Evolutionary conservation across 2,797 vertebrate species (phyloP).

Genomic region (Hyperoplus lanceolatus): DNA sequence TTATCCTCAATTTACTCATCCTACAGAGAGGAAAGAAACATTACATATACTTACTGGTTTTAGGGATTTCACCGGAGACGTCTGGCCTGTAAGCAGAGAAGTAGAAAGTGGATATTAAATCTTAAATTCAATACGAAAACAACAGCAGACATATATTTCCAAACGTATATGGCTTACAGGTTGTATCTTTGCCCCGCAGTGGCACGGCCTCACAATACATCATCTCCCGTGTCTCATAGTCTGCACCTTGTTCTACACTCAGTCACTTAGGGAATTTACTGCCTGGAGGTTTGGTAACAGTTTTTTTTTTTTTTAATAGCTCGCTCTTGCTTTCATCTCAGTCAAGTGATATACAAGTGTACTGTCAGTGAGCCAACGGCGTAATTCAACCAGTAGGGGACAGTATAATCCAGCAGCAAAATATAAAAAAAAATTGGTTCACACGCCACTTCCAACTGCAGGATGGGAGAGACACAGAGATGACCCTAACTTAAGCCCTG

Average conservation of each 20-base stretch:
- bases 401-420: slow-evolving; percentile 53
- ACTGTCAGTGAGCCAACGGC: background rate
- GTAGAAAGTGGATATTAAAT: slow-evolving; percentile 4
- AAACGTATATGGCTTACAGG: background rate
- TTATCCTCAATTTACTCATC: slow-evolving; percentile 3
- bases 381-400: slow-evolving; percentile 66
- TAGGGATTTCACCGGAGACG: slow-evolving; percentile 94
- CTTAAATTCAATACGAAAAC: background rate
- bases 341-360: no score
- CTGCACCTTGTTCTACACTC: background rate
- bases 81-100: slow-evolving; percentile 88
- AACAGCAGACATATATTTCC: slow-evolving; percentile 6
- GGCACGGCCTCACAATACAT: background rate
- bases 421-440: background rate
- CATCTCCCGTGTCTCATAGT: slow-evolving; percentile 2
- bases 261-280: background rate
- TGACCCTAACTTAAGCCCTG: slow-evolving; percentile 44
- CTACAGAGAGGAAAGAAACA: background rate
- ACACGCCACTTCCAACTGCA: background rate
- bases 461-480: slow-evolving; percentile 40
- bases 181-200: slow-evolving; percentile 4
- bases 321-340: background rate
- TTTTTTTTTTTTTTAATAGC: slow-evolving; percentile 1
- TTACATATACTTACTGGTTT: slow-evolving; percentile 86
- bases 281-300: background rate